These are phyloP conservation scores for Drosophila melanocephala DNA, from an alignment of 2,888 invertebrate genomes.

Conservation along the genomic window DNA sequence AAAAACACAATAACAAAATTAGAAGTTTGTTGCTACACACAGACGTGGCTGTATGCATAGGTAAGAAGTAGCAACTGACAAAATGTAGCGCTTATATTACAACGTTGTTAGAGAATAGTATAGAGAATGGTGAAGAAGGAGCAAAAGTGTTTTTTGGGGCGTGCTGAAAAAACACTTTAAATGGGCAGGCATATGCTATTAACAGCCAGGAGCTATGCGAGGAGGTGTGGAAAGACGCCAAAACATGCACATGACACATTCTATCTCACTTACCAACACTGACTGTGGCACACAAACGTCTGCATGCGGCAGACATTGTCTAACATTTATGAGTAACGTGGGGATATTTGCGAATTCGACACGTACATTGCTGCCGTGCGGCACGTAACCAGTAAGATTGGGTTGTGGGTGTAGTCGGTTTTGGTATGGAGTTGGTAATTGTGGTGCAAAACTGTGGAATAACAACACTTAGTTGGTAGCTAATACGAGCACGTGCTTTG, in stretches of 20 bases:
- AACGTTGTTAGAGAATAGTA: conserved; percentile 41
- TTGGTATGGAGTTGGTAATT: conserved; percentile 63
- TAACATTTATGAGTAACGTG: conserved; percentile 75
- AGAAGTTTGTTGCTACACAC: conserved; percentile 20
- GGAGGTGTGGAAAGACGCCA: conserved; percentile 43
- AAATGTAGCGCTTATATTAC: conserved; percentile 70
- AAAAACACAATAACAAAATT: conserved; percentile 20
- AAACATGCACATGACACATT: conserved; percentile 61
- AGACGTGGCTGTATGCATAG: conserved; percentile 10
- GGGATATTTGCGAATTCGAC: conserved; percentile 76
- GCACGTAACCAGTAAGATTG: conserved; percentile 63
- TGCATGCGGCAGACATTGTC: conserved; percentile 64
- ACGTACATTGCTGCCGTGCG: conserved; percentile 58
- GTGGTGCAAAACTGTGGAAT: conserved; percentile 79
- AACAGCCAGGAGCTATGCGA: conserved; percentile 14
- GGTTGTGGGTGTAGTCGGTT: conserved; percentile 8
- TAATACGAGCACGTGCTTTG: conserved; percentile 72
- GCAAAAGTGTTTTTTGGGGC: conserved; percentile 21
- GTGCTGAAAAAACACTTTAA: conserved; percentile 38
- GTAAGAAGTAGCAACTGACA: conserved; percentile 39
- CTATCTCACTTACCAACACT: conserved; percentile 42
- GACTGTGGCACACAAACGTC: conserved; percentile 1
- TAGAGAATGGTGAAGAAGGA: not conserved
- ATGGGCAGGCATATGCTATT: conserved; percentile 25
- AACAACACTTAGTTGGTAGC: conserved; percentile 78